Evolutionary conservation across 1,140 invertebrate genomes (phyloP).

Genomic region (Lasioglossum baleicum): DNA sequence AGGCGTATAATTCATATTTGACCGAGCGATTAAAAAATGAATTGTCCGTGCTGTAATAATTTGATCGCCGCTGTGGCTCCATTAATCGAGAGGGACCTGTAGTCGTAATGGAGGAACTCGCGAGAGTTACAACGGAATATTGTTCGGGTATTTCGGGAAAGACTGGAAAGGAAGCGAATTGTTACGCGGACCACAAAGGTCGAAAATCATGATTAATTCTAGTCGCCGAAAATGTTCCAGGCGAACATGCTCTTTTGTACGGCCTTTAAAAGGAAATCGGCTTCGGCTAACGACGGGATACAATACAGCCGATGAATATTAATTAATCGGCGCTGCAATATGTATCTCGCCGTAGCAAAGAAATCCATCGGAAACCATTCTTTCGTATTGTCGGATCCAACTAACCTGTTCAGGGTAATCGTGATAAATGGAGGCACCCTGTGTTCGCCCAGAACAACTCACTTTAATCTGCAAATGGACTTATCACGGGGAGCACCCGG

Average conservation of each 20-base stretch:
- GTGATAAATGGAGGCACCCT: background rate
- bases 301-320: background rate
- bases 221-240: background rate
- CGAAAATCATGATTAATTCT: background rate
- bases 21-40: too few relatives aligned
- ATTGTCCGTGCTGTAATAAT: too few relatives aligned
- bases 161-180: background rate
- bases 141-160: background rate
- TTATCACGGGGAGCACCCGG: background rate
- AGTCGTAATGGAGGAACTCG: too few relatives aligned
- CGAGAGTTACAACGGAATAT: background rate
- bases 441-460: background rate
- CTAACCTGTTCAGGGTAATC: background rate
- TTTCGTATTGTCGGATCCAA: background rate
- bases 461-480: conserved; percentile 6
- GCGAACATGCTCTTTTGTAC: background rate
- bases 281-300: background rate
- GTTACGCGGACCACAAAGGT: background rate
- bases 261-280: background rate
- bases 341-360: background rate
- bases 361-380: background rate
- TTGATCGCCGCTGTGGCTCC: too few relatives aligned
- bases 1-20: too few relatives aligned
- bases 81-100: too few relatives aligned
- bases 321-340: background rate